A percentile compares a stretch with the other conserved stretches of the same genome.
Conservation (phyloP, 2,113 vertebrate species). For the Suricata suricatta region DNA sequence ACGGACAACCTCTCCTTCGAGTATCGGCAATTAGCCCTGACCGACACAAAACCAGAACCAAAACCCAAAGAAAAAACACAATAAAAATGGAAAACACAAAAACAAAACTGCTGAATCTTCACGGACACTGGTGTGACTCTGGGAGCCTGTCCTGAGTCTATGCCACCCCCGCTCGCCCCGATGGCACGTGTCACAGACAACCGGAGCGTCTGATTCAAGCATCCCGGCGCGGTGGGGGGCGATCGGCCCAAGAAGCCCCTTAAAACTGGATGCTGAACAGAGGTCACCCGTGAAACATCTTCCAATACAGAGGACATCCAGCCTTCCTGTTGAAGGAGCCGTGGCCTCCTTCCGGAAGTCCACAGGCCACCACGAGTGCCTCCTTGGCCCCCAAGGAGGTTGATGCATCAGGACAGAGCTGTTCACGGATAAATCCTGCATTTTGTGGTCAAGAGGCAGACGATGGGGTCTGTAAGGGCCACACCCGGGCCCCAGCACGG, state of each 20-base stretch:
- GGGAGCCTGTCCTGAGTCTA: neutral
- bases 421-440: fast-evolving
- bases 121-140: fast-evolving
- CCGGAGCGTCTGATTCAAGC: neutral
- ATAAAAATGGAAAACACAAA: neutral
- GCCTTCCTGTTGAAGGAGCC: neutral
- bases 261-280: neutral
- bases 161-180: neutral
- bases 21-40: slow-evolving; percentile 53
- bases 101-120: neutral
- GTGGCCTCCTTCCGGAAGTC: neutral
- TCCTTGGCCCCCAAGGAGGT: neutral
- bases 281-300: neutral
- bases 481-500: neutral
- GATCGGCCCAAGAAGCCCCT: neutral
- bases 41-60: neutral
- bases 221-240: neutral
- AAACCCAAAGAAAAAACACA: neutral
- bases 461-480: fast-evolving
- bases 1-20: slow-evolving; percentile 75
- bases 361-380: neutral
- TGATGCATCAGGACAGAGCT: neutral
- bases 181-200: fast-evolving
- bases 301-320: neutral
- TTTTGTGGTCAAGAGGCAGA: neutral